phyloP scores from a whole-genome alignment of 2,888 invertebrate species.

The Drosophila lutescens region DNA sequence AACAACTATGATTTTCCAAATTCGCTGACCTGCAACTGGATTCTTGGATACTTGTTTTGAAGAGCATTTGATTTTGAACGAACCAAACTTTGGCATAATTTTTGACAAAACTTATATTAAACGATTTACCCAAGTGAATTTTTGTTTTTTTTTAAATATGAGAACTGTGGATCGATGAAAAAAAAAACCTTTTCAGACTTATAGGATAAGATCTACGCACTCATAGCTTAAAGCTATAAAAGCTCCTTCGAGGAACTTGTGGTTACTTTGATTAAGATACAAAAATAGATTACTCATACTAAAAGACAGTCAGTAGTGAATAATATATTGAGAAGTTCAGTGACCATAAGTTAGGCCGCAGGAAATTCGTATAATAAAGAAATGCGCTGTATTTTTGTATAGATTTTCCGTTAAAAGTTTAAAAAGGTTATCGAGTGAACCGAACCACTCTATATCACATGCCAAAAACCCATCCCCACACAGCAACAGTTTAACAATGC shows the following conservation, averaged over 20 bases:
- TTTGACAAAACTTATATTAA: no score
- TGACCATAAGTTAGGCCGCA: neutral
- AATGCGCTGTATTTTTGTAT: neutral
- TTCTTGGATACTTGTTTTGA: no score
- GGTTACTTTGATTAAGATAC: constrained; percentile 8
- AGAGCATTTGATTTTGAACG: no score
- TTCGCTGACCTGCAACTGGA: no score
- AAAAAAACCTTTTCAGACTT: no score
- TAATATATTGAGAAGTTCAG: constrained; percentile 18
- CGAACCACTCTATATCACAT: constrained; percentile 1
- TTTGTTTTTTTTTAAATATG: no score
- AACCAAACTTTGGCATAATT: no score
- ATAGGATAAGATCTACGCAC: no score
- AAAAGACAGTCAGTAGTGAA: constrained; percentile 23
- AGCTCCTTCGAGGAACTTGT: neutral
- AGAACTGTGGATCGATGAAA: no score
- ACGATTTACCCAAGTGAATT: no score
- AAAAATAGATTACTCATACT: constrained; percentile 31
- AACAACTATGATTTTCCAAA: no score
- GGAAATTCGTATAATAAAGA: rapidly evolving
- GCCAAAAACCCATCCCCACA: constrained; percentile 27
- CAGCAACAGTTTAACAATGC: constrained; percentile 76
- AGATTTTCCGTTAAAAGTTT: neutral
- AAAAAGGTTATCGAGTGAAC: constrained; percentile 10
- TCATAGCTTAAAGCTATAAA: constrained; percentile 24